phyloP scores from a whole-genome alignment of 2,888 invertebrate species.

The Drosophila niveifrons region DNA sequence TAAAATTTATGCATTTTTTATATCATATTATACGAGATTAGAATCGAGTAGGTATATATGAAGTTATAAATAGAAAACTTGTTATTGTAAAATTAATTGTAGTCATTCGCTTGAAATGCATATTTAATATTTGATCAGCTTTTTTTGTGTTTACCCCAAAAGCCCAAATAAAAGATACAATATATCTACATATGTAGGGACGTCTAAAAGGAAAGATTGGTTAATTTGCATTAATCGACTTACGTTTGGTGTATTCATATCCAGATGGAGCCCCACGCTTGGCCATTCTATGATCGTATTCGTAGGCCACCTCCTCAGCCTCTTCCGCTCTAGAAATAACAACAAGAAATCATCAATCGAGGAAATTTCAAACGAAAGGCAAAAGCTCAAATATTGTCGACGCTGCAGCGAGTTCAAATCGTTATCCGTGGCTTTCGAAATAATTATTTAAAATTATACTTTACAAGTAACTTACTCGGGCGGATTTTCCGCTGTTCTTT shows the following conservation, averaged over 20 bases:
- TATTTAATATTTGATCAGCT: slow-evolving; percentile 16
- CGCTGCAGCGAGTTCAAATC: slow-evolving; percentile 13
- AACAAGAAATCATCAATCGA: slow-evolving; percentile 2
- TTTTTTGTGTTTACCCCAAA: slow-evolving; percentile 26
- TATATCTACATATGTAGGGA: slow-evolving; percentile 6
- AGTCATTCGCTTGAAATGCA: slow-evolving; percentile 6
- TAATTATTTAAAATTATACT: slow-evolving; percentile 69
- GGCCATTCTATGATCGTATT: slow-evolving; percentile 69
- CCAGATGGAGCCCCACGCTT: slow-evolving; percentile 65
- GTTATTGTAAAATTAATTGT: slow-evolving; percentile 47
- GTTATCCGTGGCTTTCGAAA: slow-evolving; percentile 34
- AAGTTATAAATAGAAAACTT: slow-evolving; percentile 36
- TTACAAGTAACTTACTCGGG: slow-evolving; percentile 78
- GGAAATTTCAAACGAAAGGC: neutral
- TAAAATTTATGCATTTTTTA: slow-evolving; percentile 74
- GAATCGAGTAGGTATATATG: slow-evolving; percentile 24
- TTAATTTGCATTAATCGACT: slow-evolving; percentile 51
- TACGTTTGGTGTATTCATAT: slow-evolving; percentile 77
- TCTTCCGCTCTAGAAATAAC: slow-evolving; percentile 65
- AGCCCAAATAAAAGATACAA: slow-evolving; percentile 24
- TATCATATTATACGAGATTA: slow-evolving; percentile 33
- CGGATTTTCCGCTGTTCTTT: slow-evolving; percentile 76
- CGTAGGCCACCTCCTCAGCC: slow-evolving; percentile 68
- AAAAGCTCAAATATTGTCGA: slow-evolving; percentile 26
- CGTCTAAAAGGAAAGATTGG: neutral